Base-by-base conservation (phyloP, 2,113 vertebrate species). In the Manacus vitellinus region DNA sequence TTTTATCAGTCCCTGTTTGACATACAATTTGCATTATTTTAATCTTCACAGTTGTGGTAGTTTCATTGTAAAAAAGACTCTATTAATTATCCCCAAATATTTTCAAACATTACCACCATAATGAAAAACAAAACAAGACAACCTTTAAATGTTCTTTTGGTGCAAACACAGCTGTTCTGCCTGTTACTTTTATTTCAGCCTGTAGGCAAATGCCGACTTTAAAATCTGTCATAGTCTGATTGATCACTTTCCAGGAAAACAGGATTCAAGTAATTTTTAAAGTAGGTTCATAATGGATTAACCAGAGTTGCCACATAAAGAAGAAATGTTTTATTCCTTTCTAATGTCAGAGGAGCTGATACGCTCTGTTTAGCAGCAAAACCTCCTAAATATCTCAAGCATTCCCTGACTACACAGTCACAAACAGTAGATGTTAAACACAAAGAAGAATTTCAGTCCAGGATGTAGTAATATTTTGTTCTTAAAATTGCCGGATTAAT, bases 171-270 rank as follows among this genome's bases (percentile, higher is more conserved):
- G 52, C 14, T 0, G 0, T 91, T 95, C 76, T 91, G 80, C 77
- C 49, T 77, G 43, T 78, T 91, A 88, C 68, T 95, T 95, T 92
- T 79, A 91, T 91, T 94, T 91, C 76, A 81, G 76, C 86, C 86
- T 92, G 68, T 78, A 78, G 93, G 91, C 76, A 90, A 88, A 66
- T 46, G 23, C 43, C 67, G 56, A 37, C 27, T 85, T 95, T 95
- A 92, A 92, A 89, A 91, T 84, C 83, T 94, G 80, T 87, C 85
- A 33, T 9, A 18, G 47, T 73, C 88, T 94, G 92, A 95, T 85
- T 96, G 86, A 95, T 94, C 84, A 46, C 73, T 87, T 78, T 97
- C 87, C 94, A 96, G 81, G 77, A 95, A 93, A 94, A 94, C 56
- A 76, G 24, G 66, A 88, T 93, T 95, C 74, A 90, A 94, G 81